Base-by-base conservation (phyloP, 1,140 invertebrate genomes). In the Orius laevigatus region DNA sequence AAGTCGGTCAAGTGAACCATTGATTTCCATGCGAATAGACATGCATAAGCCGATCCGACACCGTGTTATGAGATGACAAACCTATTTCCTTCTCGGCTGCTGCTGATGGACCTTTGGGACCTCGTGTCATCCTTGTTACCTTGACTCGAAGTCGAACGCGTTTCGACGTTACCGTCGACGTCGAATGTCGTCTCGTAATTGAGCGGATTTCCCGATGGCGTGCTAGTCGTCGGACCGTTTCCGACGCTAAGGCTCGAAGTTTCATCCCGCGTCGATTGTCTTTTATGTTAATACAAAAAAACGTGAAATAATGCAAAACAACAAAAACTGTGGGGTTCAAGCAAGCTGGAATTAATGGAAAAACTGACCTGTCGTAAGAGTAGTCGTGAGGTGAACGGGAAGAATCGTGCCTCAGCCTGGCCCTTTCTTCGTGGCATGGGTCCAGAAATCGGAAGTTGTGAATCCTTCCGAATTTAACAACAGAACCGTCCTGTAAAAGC, bases 401-500 rank as follows among this genome's bases (percentile, higher is more conserved):
- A 39, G 78, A 81, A 58, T 82, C 79, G 56, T 79, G 75, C 57
- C 82, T 65, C 52, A 77, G 78, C 36, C 73, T 66, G 46, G 79
- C 75, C 54, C 86, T 75, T 58, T 85, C 84, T 62, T 92, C 89
- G 51, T 83, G 81, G 42, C 76, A 74, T 4, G 90, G 87, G 69
- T 97, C 91, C 53, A 92, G 73, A 68, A 95, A 96, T 56, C 88
- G 76, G 67, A 93, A 96, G 16, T 85, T 85, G 59, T 91, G 85
- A 55, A 86, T 79, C 59, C 89, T 71, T 55, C 92, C 85, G 70
- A 92, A 91, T 69, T 87, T 85, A 15, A 91, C 76, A 46, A 89
- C 73, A 54, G 79, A 81, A 48, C 86, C 86, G 69, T 90, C 82
- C 75, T 82, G 66, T n/a, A n/a, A n/a, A n/a, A n/a, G n/a, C n/a